A percentile compares a stretch with the other conserved stretches of the same genome.
These are phyloP conservation scores for Arnoldichthys spilopterus DNA, from an alignment of 2,797 vertebrate genomes.

Conservation along the genomic window DNA sequence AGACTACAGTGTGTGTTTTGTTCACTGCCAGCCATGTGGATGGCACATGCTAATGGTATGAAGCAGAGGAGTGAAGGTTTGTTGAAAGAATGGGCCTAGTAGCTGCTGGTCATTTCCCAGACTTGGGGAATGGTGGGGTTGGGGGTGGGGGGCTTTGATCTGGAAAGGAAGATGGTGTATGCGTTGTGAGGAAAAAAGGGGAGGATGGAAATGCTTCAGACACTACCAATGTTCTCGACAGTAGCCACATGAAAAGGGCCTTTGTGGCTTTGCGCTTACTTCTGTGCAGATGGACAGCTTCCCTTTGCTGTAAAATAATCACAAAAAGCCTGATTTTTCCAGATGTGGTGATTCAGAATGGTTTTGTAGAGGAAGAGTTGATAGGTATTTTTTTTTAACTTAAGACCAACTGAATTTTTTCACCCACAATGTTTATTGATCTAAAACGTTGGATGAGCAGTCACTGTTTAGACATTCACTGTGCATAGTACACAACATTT, in stretches of 20 bases:
- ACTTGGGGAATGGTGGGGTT: constrained; percentile 51
- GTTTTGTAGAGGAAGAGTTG: constrained; percentile 22
- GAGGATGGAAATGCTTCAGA: constrained; percentile 81
- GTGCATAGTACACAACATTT: not conserved
- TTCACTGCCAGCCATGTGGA: constrained; percentile 88
- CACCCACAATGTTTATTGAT: not conserved
- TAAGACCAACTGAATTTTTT: constrained; percentile 1
- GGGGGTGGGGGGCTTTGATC: constrained; percentile 40
- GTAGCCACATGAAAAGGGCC: constrained; percentile 83
- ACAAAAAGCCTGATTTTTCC: constrained; percentile 66
- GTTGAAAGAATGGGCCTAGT: constrained; percentile 71
- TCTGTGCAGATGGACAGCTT: constrained; percentile 78
- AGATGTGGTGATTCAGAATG: constrained; percentile 72
- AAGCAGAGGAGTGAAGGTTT: constrained; percentile 69
- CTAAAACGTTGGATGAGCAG: not conserved
- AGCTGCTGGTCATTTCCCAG: constrained; percentile 79
- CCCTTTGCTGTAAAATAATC: constrained; percentile 75
- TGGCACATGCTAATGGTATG: constrained; percentile 84
- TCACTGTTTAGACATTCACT: not conserved
- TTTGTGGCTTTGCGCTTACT: constrained; percentile 77
- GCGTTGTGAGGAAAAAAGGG: constrained; percentile 56
- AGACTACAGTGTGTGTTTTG: constrained; percentile 76
- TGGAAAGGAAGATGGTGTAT: constrained; percentile 40
- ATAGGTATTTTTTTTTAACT: constrained; percentile 10
- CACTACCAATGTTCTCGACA: constrained; percentile 70